Evolutionary conservation across 1,140 invertebrate species (phyloP), one percentile per base, ranked within the genome.

Genomic region (Phymastichus coffea): DNA sequence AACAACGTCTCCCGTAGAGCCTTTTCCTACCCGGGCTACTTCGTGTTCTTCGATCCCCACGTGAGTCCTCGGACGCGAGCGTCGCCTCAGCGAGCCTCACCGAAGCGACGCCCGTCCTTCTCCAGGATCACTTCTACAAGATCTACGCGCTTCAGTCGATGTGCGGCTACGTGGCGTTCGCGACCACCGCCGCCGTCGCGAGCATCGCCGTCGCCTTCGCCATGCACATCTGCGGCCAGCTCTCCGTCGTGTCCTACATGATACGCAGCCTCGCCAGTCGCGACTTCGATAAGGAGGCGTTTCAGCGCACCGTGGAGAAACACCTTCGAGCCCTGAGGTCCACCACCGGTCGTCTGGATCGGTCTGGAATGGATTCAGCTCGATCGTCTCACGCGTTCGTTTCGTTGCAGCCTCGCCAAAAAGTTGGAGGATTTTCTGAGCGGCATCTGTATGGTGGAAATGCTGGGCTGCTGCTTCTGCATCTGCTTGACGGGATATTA

Each of bases 401-500:
- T 52, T 59, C 66, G 40, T 26, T 66, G 10, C 20, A 72, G 70
- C 37, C 71, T 72, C 7, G 33, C 66, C 10, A 33, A 44, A 12
- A 46, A 49, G 10, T 55, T 71, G n/a, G 68, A 72, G 41, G 15
- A 57, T 9, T 19, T 65, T 8, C 51, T 73, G 25, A 58, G 64
- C 23, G 44, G 53, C 19, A 60, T 70, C 30, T 70, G 61, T 30
- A 41, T 73, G 0, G 44, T 71, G 0, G 69, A 73, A 53, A 20
- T 73, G 19, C 8, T 69, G 0, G 54, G 61, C 22, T 72, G 68
- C 10, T 70, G 63, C 0, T 30, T 68, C 3, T 57, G 57, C 19
- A 68, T 73, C 26, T 70, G 69, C 2, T 63, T 30, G 37, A 55
- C 71, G 40, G 53, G 59, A 15, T 60, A 70, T 62, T 63, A 64